These are phyloP conservation scores for Drosophila sucinea DNA, from an alignment of 1,140 invertebrate species.

Conservation along the genomic window DNA sequence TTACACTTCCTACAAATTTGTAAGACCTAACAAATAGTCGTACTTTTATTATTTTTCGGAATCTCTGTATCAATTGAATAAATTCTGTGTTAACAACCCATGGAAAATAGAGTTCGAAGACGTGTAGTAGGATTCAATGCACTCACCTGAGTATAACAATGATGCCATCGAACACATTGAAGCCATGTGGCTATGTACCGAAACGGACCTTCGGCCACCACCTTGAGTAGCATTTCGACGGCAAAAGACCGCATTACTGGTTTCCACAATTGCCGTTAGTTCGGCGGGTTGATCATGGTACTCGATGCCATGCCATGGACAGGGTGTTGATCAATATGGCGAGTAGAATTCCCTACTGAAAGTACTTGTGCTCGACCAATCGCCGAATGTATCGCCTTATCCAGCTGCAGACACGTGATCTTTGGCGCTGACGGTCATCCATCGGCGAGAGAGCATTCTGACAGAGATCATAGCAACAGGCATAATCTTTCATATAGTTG, in stretches of 20 bases:
- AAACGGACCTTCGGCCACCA: constrained; percentile 78
- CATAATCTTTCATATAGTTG: constrained; percentile 87
- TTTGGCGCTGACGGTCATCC: constrained; percentile 73
- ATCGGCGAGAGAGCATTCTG: constrained; percentile 84
- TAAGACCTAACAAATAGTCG: too few species aligned
- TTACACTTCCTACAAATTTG: too few species aligned
- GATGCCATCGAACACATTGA: too few species aligned
- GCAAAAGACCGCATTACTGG: constrained; percentile 99
- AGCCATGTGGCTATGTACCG: too few species aligned
- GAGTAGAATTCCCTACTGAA: constrained; percentile 84
- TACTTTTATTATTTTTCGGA: too few species aligned
- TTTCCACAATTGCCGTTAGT: constrained; percentile 87
- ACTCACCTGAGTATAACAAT: too few species aligned
- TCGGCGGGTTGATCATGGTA: constrained; percentile 97
- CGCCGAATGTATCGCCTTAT: constrained; percentile 87
- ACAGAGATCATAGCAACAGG: constrained; percentile 89
- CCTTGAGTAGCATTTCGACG: constrained; percentile 98
- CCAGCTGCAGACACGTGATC: constrained; percentile 82
- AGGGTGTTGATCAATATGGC: constrained; percentile 99
- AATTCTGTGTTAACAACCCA: too few species aligned
- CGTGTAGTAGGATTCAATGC: too few species aligned
- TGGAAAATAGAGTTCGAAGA: too few species aligned
- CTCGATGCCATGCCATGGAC: constrained; percentile 99
- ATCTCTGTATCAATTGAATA: too few species aligned
- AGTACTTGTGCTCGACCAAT: constrained; percentile 92